Percentiles rank a stretch among this genome's conserved stretches.
These are phyloP conservation scores for Cryptoleucopteryx plumbea DNA, from an alignment of 2,113 vertebrate genomes.

Conservation along the genomic window DNA sequence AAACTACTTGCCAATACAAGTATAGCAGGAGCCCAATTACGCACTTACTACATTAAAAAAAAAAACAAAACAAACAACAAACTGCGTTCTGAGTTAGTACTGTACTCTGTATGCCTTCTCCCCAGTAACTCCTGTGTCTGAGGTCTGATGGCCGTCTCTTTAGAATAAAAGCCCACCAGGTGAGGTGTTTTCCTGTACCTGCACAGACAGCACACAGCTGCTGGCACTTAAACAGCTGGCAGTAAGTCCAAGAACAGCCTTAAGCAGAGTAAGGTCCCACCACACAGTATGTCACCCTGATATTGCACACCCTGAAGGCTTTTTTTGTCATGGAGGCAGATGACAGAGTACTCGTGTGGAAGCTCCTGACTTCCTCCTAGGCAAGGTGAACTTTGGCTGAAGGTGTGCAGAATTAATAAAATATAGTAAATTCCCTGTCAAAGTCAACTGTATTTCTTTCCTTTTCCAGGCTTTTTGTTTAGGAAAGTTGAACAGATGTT, in stretches of 20 bases:
- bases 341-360: background rate
- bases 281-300: no score
- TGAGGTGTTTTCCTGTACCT: background rate
- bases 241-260: background rate
- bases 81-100: background rate
- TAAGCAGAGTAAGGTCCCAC: background rate
- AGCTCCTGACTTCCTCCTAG: background rate
- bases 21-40: background rate
- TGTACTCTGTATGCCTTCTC: background rate
- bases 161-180: background rate
- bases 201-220: background rate
- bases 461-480: background rate
- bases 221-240: background rate
- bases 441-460: background rate
- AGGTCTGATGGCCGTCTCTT: background rate
- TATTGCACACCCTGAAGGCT: background rate
- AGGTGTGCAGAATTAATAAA: background rate
- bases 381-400: background rate
- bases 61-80: background rate
- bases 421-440: background rate
- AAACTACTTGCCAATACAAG: background rate
- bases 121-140: background rate
- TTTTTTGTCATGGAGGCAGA: background rate
- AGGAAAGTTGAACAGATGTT: background rate
- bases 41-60: background rate